Conservation (phyloP, 2,797 vertebrate genomes). For the Pitangus sulphuratus region DNA sequence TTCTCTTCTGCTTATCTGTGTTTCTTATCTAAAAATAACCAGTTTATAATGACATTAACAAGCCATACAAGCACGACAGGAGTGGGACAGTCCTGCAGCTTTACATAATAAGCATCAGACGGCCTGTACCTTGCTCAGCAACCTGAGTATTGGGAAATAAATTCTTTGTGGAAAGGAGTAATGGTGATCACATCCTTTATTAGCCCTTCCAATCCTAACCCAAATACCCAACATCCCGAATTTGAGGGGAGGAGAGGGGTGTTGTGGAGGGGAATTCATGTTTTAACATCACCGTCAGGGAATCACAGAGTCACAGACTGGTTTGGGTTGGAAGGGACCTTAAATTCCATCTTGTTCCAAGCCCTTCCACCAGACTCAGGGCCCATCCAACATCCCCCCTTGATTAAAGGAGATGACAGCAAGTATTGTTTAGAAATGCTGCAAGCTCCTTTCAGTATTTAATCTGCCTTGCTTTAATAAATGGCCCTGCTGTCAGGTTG, state of each 20-base stretch:
- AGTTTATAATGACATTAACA: background rate
- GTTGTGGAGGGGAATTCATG: background rate
- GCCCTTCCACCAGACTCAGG: background rate
- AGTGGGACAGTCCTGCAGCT: slow-evolving; percentile 16
- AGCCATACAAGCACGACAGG: background rate
- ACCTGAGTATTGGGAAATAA: background rate
- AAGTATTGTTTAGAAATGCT: background rate
- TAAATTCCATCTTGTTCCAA: background rate
- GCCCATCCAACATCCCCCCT: background rate
- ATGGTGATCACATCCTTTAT: background rate
- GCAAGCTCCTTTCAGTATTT: background rate
- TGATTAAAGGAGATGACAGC: background rate
- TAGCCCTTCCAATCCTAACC: background rate
- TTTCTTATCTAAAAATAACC: background rate
- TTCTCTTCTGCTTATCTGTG: background rate
- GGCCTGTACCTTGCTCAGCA: background rate
- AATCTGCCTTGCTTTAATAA: background rate
- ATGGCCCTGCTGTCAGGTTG: background rate
- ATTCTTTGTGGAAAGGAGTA: background rate
- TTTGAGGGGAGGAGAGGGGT: background rate
- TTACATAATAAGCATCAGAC: background rate
- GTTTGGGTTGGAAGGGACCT: background rate
- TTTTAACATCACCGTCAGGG: background rate
- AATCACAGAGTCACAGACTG: background rate
- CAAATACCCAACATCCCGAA: background rate